Evolutionary conservation across 1,140 invertebrate genomes (phyloP).

Genomic region (Pachyrhynchus sulphureomaculatus): DNA sequence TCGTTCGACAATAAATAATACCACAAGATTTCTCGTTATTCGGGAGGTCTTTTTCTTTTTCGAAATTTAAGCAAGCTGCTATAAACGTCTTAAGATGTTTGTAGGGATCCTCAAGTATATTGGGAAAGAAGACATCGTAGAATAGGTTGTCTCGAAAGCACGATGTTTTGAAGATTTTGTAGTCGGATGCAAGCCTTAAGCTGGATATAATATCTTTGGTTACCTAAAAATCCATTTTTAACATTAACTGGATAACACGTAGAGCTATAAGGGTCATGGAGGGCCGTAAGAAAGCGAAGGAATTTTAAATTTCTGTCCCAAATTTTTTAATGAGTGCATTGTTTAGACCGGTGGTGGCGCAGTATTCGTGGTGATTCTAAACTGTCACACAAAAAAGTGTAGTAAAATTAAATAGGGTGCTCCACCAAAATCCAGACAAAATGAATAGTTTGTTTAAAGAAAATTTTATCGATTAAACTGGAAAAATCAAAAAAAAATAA

Average conservation of each 20-base stretch:
- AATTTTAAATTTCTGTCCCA: too few relatives aligned
- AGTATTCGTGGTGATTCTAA: too few relatives aligned
- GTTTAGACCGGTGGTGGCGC: too few relatives aligned
- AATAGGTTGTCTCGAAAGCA: constrained; percentile 82
- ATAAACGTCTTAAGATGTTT: constrained; percentile 75
- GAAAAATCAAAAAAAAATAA: too few relatives aligned
- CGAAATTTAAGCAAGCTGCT: constrained; percentile 55
- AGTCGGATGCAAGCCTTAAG: constrained; percentile 61
- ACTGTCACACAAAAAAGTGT: too few relatives aligned
- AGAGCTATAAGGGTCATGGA: not conserved
- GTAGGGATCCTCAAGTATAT: constrained; percentile 74
- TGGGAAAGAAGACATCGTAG: constrained; percentile 84
- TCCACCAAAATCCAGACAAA: too few relatives aligned
- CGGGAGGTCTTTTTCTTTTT: constrained; percentile 57
- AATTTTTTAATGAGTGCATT: too few relatives aligned
- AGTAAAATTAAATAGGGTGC: too few relatives aligned
- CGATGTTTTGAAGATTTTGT: constrained; percentile 64
- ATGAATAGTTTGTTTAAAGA: too few relatives aligned
- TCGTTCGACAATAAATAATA: constrained; percentile 88
- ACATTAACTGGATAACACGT: not conserved
- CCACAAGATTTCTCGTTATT: constrained; percentile 72
- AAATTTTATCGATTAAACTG: too few relatives aligned
- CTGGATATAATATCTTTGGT: constrained; percentile 67
- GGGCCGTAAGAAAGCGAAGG: too few relatives aligned
- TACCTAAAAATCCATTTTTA: constrained; percentile 45